Evolutionary conservation across 2,113 vertebrate species (phyloP).

Genomic region (Thymallus thymallus): DNA sequence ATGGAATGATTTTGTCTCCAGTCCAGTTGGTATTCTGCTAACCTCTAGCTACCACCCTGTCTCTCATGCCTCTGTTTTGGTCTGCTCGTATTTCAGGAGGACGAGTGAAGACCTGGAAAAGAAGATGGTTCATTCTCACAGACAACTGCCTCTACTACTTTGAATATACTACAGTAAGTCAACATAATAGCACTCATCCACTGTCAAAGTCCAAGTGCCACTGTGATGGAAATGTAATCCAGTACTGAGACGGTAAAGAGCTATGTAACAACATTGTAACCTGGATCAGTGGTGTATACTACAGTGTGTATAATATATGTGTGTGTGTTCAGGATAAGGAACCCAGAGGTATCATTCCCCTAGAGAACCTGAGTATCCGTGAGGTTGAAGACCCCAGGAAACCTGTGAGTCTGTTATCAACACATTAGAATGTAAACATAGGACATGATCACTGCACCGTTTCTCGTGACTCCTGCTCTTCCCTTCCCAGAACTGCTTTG

Average conservation of each 20-base stretch:
- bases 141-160: slow-evolving; percentile 83
- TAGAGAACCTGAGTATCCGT: slow-evolving; percentile 92
- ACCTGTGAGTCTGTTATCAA: slow-evolving; percentile 55
- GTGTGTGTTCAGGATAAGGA: slow-evolving; percentile 73
- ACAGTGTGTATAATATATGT: slow-evolving; percentile 20
- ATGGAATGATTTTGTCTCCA: background rate
- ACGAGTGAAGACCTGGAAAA: slow-evolving; percentile 80
- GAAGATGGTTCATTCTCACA: slow-evolving; percentile 80
- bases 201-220: background rate
- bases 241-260: background rate
- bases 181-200: background rate
- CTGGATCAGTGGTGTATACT: slow-evolving; percentile 1
- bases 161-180: slow-evolving; percentile 80
- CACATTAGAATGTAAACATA: background rate
- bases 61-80: background rate
- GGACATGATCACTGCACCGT: background rate
- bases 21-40: background rate
- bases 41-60: background rate
- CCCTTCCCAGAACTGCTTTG: slow-evolving; percentile 84
- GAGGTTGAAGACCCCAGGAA: slow-evolving; percentile 88
- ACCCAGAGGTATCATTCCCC: slow-evolving; percentile 81
- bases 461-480: background rate
- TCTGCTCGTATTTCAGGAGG: slow-evolving; percentile 63
- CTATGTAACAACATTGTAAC: background rate
- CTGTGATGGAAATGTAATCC: background rate